Evolutionary conservation across 2,888 invertebrate genomes (phyloP), one percentile per base, ranked within the genome.

Genomic region (Idaea dimidiata): DNA sequence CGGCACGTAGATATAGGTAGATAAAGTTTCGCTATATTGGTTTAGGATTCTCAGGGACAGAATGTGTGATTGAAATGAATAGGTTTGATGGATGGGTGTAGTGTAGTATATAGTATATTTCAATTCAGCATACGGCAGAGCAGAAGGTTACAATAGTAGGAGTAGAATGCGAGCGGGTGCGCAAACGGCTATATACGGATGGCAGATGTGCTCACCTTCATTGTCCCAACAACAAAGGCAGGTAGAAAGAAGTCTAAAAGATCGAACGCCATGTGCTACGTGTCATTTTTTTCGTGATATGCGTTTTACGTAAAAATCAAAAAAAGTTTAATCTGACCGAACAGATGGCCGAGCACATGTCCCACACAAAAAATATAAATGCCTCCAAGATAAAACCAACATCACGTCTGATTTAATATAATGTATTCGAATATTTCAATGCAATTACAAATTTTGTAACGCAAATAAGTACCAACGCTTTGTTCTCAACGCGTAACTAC

Each of bases 201-300:
- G 86, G 89, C 91, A 91, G 91, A 91, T 91, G 90, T 86, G 85
- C 83, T 81, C 78, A 72, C 73, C 74, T 75, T 80, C 83, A 89
- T 91, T 90, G 91, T 91, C 78, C 77, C 73, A 74, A 71, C 79
- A 85, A 91, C 91, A 91, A 92, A 92, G 78, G 89, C 91, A 91
- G 91, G 91, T 91, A 91, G 84, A 73, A 74, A 91, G 84, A 73
- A 74, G 75, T 72, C 71, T 71, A 72, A 67, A 86, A 84, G 82
- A 79, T 81, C 78, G 76, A 79, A 73, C 80, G 85, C 91, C 91
- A 92, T 92, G 89, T 92, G 91, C 88, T 84, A 73, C 84, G 79
- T 90, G 91, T 91, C 88, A 91, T 83, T 91, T 91, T 68, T 91
- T 91, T 89, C 85, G 86, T 73, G 75, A 71, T 79, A 72, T 72